These are phyloP conservation scores for Peromyscus maniculatus DNA, from an alignment of 2,113 vertebrate genomes.

Conservation along the genomic window DNA sequence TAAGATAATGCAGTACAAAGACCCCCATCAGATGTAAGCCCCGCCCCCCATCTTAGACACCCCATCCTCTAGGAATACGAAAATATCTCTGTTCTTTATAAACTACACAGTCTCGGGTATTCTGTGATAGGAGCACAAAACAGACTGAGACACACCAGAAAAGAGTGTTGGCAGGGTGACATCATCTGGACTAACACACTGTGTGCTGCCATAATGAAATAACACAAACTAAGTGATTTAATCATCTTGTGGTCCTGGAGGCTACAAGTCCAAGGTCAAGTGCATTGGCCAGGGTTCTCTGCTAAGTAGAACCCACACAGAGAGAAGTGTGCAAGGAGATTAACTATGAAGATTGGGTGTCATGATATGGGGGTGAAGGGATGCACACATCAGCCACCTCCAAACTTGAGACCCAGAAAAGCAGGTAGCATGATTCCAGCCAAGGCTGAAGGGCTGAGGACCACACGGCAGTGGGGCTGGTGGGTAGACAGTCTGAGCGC, in stretches of 20 bases:
- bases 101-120: neutral
- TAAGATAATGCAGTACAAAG: neutral
- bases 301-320: neutral
- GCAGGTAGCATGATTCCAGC: neutral
- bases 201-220: accelerated
- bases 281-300: neutral
- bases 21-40: neutral
- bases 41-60: neutral
- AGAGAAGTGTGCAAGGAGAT: neutral
- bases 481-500: too few relatives aligned
- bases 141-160: neutral
- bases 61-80: neutral
- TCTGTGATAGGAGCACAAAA: neutral
- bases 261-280: neutral
- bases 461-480: neutral
- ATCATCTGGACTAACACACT: neutral
- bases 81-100: neutral
- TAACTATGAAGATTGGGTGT: neutral
- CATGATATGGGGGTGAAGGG: neutral
- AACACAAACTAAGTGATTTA: neutral
- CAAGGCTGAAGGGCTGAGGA: neutral
- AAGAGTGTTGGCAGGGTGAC: neutral
- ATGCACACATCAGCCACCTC: neutral
- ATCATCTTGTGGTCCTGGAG: neutral
- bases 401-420: neutral